Conservation (phyloP, 2,888 invertebrate species). For the Morpho helenor region DNA sequence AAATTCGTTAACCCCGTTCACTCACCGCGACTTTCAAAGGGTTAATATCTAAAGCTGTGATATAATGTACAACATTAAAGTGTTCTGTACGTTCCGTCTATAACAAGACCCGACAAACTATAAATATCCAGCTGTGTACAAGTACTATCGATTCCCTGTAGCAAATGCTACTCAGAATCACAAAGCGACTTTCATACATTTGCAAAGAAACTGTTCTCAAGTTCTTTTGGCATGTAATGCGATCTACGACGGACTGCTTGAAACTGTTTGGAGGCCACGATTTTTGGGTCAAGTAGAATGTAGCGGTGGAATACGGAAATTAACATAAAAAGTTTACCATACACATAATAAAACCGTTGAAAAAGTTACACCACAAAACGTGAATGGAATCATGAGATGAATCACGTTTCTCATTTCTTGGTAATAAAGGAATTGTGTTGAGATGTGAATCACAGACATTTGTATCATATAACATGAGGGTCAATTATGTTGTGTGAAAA, state of each 20-base stretch:
- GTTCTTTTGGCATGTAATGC: slow-evolving; percentile 20
- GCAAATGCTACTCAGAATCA: slow-evolving; percentile 15
- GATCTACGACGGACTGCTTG: slow-evolving; percentile 15
- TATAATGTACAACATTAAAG: too few relatives aligned
- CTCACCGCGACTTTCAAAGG: too few relatives aligned
- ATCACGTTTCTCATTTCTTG: background rate
- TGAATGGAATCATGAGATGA: slow-evolving; percentile 1
- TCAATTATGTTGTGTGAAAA: too few relatives aligned
- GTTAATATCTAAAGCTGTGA: too few relatives aligned
- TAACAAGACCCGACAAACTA: background rate
- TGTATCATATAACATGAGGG: too few relatives aligned
- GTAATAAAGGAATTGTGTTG: background rate
- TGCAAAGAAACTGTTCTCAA: slow-evolving; percentile 19
- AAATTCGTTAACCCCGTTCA: too few relatives aligned
- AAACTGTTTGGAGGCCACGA: slow-evolving; percentile 16
- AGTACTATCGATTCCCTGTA: slow-evolving; percentile 14
- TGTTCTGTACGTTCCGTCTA: too few relatives aligned
- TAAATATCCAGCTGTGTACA: slow-evolving; percentile 3
- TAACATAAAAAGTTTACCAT: background rate
- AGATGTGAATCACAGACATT: background rate
- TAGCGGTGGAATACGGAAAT: slow-evolving; percentile 2
- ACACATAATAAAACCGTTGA: background rate
- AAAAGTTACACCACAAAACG: background rate
- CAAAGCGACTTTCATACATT: slow-evolving; percentile 20
- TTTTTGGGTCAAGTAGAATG: slow-evolving; percentile 24